phyloP scores from a whole-genome alignment of 1,140 invertebrate genomes.

The Maconellicoccus hirsutus region DNA sequence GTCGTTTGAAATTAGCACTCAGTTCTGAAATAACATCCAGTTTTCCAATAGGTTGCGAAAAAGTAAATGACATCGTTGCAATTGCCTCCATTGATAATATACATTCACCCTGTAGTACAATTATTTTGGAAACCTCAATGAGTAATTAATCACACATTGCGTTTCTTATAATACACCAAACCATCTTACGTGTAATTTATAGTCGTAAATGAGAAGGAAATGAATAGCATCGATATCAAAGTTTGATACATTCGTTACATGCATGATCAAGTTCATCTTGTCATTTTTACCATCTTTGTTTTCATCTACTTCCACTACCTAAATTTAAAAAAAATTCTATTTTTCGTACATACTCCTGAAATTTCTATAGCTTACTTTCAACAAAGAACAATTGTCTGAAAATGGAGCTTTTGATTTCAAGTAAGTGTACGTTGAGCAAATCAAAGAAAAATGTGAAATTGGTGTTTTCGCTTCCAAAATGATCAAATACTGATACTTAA shows the following conservation, averaged over 20 bases:
- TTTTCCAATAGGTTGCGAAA: conserved; percentile 37
- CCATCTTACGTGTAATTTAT: conserved; percentile 48
- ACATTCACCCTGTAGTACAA: conserved; percentile 38
- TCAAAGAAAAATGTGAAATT: background rate
- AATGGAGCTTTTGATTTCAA: background rate
- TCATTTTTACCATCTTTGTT: conserved; percentile 49
- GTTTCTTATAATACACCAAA: conserved; percentile 21
- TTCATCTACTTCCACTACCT: conserved; percentile 49
- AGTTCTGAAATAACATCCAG: conserved; percentile 45
- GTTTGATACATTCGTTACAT: conserved; percentile 37
- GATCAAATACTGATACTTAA: background rate
- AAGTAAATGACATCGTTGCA: conserved; percentile 41
- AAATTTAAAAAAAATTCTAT: conserved; percentile 25
- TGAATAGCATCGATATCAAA: conserved; percentile 41
- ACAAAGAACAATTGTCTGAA: background rate
- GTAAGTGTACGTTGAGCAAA: background rate
- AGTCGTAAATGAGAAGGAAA: conserved; percentile 48
- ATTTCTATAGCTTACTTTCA: background rate
- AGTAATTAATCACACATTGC: background rate
- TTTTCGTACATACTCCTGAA: no score
- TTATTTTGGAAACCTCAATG: conserved; percentile 27
- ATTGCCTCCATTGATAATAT: conserved; percentile 46
- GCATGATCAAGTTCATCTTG: conserved; percentile 41
- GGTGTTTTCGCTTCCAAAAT: background rate
- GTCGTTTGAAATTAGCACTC: conserved; percentile 42